Evolutionary conservation across 2,113 vertebrate species (phyloP), one percentile per base, ranked within the genome.

Genomic region (Gnathonemus longibarbis): DNA sequence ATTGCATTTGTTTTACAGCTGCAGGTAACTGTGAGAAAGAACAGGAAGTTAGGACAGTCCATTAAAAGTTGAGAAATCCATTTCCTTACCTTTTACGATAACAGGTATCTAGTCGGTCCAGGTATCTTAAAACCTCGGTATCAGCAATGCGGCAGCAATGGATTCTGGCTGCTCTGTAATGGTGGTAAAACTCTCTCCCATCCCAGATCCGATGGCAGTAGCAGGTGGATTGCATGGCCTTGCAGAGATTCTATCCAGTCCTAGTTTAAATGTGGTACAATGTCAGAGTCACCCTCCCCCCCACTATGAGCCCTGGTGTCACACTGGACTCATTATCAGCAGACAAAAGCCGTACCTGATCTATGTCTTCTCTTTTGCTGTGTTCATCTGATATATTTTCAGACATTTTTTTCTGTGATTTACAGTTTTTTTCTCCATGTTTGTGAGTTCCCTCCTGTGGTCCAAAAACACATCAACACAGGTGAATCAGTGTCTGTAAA

Each of bases 61-160:
- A 77, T 77, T 77, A 77, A 77, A 42, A 77, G 74, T 42, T 77
- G 74, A 77, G 74, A 77, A 77, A 77, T 39, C 74, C 74, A 77
- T 77, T 39, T 17, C 74, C 74, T 39, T 39, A 39, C 70, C 70
- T 35, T 70, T 31, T 77, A 42, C 15, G 74, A 77, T 77, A 77
- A 77, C 74, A 77, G 74, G 74, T 39, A 77, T 77, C 74, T 77
- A 77, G 74, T 77, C 27, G 35, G 74, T 42, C 15, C 74, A 77
- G 74, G 74, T 42, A 77, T 77, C 74, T 42, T 77, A 17, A 77
- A 42, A 77, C 27, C 74, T 15, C 42, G 74, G 74, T 42, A 77
- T 77, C 74, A 77, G 74, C 35, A 19, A 15, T 77, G 74, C 15
- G 19, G 15, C 35, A 77, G 35, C 35, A 13, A 42, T 77, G 74